Evolutionary conservation across 2,888 invertebrate genomes (phyloP), one percentile per base, ranked within the genome.

Genomic region (Cremastinae sp.): DNA sequence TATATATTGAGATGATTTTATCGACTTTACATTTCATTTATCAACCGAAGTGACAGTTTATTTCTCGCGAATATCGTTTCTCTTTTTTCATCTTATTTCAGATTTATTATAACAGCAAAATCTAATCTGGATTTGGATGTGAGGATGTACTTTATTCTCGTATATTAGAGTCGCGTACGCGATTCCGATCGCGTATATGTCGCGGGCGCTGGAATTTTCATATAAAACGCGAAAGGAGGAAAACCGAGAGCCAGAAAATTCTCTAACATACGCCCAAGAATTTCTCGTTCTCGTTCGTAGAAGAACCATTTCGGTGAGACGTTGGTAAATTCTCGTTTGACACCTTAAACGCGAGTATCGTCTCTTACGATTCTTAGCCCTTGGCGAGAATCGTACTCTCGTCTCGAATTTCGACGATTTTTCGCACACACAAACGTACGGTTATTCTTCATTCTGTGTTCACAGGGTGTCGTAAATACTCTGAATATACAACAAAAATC

Each of bases 341-440:
- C 64, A 72, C 71, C 47, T 53, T 55, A 75, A 75, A 65, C 75
- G 58, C 49, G 39, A 22, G 39, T 65, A 55, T 51, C 62, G 51
- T 39, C 61, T 55, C 47, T 37, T 14, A 18, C 43, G 55, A 55
- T 58, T 39, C 51, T 58, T 59, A 37, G 53, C 47, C 47, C 71
- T 51, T 53, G 59, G 39, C 45, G 41, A 45, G 22, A 72, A 64
- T 0, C 51, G 55, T 66, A 28, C 37, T 51, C 41, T 55, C 64
- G 58, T 47, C 41, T 58, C 58, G 37, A 62, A 39, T 55, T 59
- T 65, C 64, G 53, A 70, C 14, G 35, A 49, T 43, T 62, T 49
- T 62, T 37, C 35, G 14, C 39, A 41, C 45, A 55, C 41, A 41
- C 12, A 41, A 2, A 9, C 41, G 12, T 4, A 41, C 37, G 37